Base-by-base conservation (phyloP, 64 coral and sea anemone genomes). In the Exaiptasia diaphana region DNA sequence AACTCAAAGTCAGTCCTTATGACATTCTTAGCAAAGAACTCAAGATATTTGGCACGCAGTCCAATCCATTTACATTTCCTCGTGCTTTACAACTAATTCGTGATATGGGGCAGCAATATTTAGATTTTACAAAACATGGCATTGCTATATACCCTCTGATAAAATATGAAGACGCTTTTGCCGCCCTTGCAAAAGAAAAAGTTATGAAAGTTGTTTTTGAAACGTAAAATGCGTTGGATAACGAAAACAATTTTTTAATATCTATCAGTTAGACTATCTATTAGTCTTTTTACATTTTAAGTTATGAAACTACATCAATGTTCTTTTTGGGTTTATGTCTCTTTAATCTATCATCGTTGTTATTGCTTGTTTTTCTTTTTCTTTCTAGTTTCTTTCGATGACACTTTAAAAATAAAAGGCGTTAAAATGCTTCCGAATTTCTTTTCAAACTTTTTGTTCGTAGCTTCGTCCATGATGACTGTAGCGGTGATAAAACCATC, bases 381-480 rank as follows among this genome's bases (percentile, higher is more conserved):
- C n/a, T n/a, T n/a, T n/a, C n/a, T n/a, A n/a, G n/a, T n/a, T n/a
- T n/a, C n/a, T 24, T 65, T 35, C 17, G 31, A 18, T 38, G 18
- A 35, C 2, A 35, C 11, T 35, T 65, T 15, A 4, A 12, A 18
- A 65, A 65, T 35, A 65, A 34, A 65, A 2, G 25, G 10, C 22
- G 61, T 35, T 65, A 65, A 65, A 65, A 65, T 65, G 61, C 55
- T 9, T 13, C 89, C 94, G 78, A 97, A 97, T 56, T 97, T 97
- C n/a, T 84, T 76, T 60, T 85, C 54, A 26, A 91, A 97, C 79
- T 92, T 97, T 12, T 73, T 91, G 32, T 53, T 82, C 0, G 89
- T 83, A 44, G 83, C 81, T 41, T 88, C 89, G 34, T 97, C 94
- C 88, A 97, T 97, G 31, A 97, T 75, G 13, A 97, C 94, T 28